A percentile compares a stretch with the other conserved stretches of the same genome.
These are phyloP conservation scores for Luffia ferchaultella DNA, from an alignment of 2,888 invertebrate species.

Conservation along the genomic window DNA sequence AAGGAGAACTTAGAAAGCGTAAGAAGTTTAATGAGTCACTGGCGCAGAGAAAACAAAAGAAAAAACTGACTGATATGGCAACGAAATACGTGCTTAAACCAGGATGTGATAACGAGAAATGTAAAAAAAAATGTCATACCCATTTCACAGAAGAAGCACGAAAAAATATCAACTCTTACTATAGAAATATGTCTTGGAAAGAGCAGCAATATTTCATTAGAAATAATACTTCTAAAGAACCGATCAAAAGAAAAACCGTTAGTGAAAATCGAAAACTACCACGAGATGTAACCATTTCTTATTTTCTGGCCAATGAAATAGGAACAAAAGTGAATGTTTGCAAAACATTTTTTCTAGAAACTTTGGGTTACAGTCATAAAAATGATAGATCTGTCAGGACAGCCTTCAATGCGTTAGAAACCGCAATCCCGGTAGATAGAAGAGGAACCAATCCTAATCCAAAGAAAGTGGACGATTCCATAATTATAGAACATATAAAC, in stretches of 20 bases:
- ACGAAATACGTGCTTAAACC: background rate
- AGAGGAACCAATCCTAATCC: conserved; percentile 1
- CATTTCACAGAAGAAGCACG: background rate
- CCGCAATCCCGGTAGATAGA: background rate
- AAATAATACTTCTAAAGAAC: conserved; percentile 10
- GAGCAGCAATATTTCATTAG: conserved; percentile 14
- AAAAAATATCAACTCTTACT: background rate
- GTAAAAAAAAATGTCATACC: background rate
- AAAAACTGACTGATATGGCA: background rate
- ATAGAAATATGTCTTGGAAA: conserved; percentile 6
- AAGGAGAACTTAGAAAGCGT: background rate
- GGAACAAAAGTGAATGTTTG: conserved; percentile 10
- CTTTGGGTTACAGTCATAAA: conserved; percentile 10
- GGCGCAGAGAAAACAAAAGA: background rate
- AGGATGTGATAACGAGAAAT: background rate
- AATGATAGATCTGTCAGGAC: conserved; percentile 9
- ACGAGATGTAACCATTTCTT: conserved; percentile 9
- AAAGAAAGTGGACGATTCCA: background rate
- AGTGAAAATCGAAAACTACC: conserved; percentile 6
- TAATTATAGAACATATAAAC: conserved; percentile 13
- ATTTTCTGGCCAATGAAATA: conserved; percentile 9
- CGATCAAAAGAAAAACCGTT: conserved; percentile 9
- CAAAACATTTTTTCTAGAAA: conserved; percentile 11
- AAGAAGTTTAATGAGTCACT: background rate
- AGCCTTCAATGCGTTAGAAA: background rate